A percentile compares a stretch with the other conserved stretches of the same genome.
Evolutionary conservation across 2,797 vertebrate species (phyloP).

Genomic region (Enteromius thamalakanensis): DNA sequence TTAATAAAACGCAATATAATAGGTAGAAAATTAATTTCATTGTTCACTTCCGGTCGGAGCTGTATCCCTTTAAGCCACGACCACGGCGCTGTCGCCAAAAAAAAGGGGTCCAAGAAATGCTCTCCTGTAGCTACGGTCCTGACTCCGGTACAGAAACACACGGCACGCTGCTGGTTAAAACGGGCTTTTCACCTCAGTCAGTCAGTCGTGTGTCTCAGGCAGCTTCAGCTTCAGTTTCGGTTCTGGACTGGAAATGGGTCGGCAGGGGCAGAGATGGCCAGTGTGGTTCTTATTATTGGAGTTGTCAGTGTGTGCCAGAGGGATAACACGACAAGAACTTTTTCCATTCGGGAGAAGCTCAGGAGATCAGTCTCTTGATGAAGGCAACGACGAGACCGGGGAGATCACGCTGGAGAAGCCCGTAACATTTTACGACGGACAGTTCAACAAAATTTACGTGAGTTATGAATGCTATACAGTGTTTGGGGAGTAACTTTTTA

Average conservation of each 20-base stretch:
- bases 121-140: too few relatives aligned
- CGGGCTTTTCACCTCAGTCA: too few relatives aligned
- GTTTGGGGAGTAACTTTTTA: not conserved
- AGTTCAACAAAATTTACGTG: slow-evolving; percentile 75
- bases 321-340: slow-evolving; percentile 65
- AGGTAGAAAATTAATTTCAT: too few relatives aligned
- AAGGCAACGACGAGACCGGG: slow-evolving; percentile 73
- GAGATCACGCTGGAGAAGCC: slow-evolving; percentile 65
- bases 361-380: slow-evolving; percentile 71
- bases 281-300: slow-evolving; percentile 46
- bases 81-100: too few relatives aligned
- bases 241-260: slow-evolving; percentile 29
- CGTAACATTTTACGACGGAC: slow-evolving; percentile 75
- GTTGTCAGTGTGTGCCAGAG: slow-evolving; percentile 45
- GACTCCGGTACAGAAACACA: too few relatives aligned
- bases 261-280: slow-evolving; percentile 20
- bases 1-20: too few relatives aligned
- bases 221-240: slow-evolving; percentile 26
- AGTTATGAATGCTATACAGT: slow-evolving; percentile 63
- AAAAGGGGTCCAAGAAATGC: too few relatives aligned
- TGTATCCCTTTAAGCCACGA: too few relatives aligned
- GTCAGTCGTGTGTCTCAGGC: not conserved
- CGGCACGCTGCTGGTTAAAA: too few relatives aligned
- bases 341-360: slow-evolving; percentile 72
- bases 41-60: too few relatives aligned